A percentile compares a stretch with the other conserved stretches of the same genome.
Conservation (phyloP, 2,113 vertebrate species). For the Hippoglossus stenolepis region DNA sequence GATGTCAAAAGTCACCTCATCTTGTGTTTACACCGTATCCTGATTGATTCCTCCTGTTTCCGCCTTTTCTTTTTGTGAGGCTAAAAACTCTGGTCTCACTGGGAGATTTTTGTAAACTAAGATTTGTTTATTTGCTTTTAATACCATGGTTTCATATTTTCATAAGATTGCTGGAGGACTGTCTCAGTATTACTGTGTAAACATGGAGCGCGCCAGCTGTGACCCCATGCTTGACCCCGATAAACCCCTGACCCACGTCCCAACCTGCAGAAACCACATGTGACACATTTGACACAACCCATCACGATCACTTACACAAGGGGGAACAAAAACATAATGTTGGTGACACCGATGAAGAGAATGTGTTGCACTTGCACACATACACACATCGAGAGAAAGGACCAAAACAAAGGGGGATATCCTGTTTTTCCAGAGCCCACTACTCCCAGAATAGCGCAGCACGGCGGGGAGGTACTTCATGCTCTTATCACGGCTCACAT, state of each 20-base stretch:
- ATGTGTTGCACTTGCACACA: not conserved
- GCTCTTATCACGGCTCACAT: conserved; percentile 59
- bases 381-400: not conserved
- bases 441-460: conserved; percentile 73
- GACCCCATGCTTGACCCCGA: conserved; percentile 38
- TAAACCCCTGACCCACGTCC: conserved; percentile 47
- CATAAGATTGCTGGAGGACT: not conserved
- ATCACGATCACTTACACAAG: not conserved
- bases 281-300: not conserved
- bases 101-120: not conserved
- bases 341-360: conserved; percentile 19
- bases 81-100: not conserved
- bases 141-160: not conserved
- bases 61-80: not conserved
- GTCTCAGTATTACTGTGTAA: not conserved
- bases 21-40: not conserved
- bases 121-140: not conserved
- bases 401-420: conserved; percentile 74
- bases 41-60: not conserved
- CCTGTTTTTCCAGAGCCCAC: conserved; percentile 77
- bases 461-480: conserved; percentile 63
- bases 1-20: no score
- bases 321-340: not conserved
- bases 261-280: conserved; percentile 21
- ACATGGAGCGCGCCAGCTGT: conserved; percentile 43